Evolutionary conservation across 2,113 vertebrate species (phyloP).

Genomic region (Maccullochella peelii): DNA sequence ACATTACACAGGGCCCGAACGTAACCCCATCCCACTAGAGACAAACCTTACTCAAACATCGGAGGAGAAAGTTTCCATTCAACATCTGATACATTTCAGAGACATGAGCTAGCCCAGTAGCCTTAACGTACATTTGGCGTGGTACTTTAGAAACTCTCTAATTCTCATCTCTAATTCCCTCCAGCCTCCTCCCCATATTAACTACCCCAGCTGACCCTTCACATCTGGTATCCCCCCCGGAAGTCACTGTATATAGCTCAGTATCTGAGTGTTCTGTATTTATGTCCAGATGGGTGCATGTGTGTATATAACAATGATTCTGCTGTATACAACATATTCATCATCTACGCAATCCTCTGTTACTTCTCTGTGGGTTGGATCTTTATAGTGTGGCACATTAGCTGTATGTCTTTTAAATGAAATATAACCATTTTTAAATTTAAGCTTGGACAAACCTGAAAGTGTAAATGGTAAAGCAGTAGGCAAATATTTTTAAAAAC

Average conservation of each 20-base stretch:
- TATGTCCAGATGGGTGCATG: not conserved
- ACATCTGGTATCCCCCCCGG: slow-evolving; percentile 35
- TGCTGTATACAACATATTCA: not conserved
- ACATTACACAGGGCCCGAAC: slow-evolving; percentile 71
- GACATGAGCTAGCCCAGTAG: slow-evolving; percentile 11
- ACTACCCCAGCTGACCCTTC: slow-evolving; percentile 25
- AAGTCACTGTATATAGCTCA: slow-evolving; percentile 33
- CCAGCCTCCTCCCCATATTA: slow-evolving; percentile 17
- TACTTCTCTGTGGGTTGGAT: not conserved
- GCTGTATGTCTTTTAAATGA: not conserved
- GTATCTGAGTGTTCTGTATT: not conserved
- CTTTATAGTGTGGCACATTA: not conserved
- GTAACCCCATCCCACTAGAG: slow-evolving; percentile 65
- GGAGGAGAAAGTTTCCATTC: slow-evolving; percentile 68
- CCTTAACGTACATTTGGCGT: slow-evolving; percentile 9
- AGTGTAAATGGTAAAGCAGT: not conserved
- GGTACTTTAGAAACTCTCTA: slow-evolving; percentile 30
- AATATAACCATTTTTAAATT: not conserved
- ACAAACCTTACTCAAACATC: slow-evolving; percentile 49
- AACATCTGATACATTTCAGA: slow-evolving; percentile 52
- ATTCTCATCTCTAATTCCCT: slow-evolving; percentile 37
- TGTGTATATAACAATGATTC: not conserved
- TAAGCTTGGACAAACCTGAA: not conserved
- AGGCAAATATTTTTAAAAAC: not conserved
- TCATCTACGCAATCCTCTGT: not conserved